These are phyloP conservation scores for Chunga burmeisteri DNA, from an alignment of 2,113 vertebrate genomes.

Conservation along the genomic window DNA sequence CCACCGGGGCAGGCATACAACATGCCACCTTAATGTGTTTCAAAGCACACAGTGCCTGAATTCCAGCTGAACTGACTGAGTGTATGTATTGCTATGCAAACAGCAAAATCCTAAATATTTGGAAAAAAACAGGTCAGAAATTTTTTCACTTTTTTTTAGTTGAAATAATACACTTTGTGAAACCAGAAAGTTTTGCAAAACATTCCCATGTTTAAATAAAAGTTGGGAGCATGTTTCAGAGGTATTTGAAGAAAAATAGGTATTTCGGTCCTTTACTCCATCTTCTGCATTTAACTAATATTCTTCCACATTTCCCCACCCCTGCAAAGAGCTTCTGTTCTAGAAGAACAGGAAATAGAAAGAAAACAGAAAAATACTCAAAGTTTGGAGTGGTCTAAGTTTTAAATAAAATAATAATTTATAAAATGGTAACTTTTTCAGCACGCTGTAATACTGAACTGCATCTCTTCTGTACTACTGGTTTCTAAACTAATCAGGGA, in stretches of 20 bases:
- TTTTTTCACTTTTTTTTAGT: background rate
- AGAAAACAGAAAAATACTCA: background rate
- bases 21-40: background rate
- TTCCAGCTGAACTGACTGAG: background rate
- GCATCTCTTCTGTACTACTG: background rate
- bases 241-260: background rate
- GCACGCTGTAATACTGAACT: background rate
- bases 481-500: constrained; percentile 18
- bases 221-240: background rate
- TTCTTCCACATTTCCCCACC: background rate
- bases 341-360: background rate
- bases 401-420: background rate
- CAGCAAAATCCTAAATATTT: background rate
- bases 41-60: background rate
- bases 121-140: background rate
- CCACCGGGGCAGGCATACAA: background rate
- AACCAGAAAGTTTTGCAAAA: background rate
- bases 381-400: background rate
- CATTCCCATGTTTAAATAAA: background rate
- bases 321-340: background rate
- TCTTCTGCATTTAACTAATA: background rate
- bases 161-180: background rate
- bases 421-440: background rate
- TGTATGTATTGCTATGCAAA: background rate
- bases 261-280: background rate